Evolutionary conservation across 2,797 vertebrate genomes (phyloP).

Genomic region (Acestrorhynchus altus): DNA sequence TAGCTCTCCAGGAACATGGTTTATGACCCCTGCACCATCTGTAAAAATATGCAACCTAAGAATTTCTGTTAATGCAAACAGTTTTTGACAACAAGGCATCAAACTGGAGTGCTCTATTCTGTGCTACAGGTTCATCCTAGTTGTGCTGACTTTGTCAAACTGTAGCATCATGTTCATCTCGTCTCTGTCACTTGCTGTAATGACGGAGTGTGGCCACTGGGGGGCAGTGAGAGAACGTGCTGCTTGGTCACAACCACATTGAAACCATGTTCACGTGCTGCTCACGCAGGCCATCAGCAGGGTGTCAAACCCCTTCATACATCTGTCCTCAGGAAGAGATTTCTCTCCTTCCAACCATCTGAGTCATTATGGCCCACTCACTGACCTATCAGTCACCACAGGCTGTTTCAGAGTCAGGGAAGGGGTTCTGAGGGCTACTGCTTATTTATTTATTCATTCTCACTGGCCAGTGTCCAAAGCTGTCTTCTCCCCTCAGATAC

Average conservation of each 20-base stretch:
- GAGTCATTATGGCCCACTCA: slow-evolving; percentile 17
- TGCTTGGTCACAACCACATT: slow-evolving; percentile 56
- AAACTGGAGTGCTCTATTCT: not conserved
- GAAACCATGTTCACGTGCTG: slow-evolving; percentile 56
- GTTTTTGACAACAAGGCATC: no score
- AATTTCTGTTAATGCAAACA: no score
- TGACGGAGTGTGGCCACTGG: slow-evolving; percentile 69
- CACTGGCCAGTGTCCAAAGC: not conserved
- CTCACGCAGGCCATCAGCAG: slow-evolving; percentile 72
- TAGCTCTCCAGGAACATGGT: no score
- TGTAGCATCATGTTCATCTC: slow-evolving; percentile 38
- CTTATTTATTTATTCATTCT: slow-evolving; percentile 16
- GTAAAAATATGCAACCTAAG: no score
- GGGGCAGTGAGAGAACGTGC: slow-evolving; percentile 78
- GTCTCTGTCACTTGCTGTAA: slow-evolving; percentile 48
- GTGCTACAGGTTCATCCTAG: not conserved
- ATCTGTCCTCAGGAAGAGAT: slow-evolving; percentile 56
- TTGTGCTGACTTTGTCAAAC: slow-evolving; percentile 28
- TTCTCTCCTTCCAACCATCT: slow-evolving; percentile 27
- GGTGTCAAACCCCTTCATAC: slow-evolving; percentile 74
- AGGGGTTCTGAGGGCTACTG: not conserved
- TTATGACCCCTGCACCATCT: no score
- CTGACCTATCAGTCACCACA: slow-evolving; percentile 1
- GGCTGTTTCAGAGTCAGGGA: slow-evolving; percentile 15
- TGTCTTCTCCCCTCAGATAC: not conserved